Evolutionary conservation across 2,797 vertebrate genomes (phyloP), one percentile per base, ranked within the genome.

Genomic region (Loris lydekkerianus): DNA sequence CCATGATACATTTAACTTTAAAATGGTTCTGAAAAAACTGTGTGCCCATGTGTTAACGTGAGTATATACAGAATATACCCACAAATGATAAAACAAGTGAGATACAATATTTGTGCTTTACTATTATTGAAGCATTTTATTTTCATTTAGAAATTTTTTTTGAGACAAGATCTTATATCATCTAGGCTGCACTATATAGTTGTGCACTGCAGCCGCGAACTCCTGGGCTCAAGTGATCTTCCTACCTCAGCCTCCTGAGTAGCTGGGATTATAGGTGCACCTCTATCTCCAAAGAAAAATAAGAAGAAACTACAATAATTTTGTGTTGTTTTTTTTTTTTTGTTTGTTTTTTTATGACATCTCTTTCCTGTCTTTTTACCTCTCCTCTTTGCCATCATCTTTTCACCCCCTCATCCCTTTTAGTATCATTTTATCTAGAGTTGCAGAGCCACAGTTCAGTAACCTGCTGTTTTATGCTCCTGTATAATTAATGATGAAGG

Each of bases 401-500:
- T 25, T 61, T 80, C 61, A 70, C 8, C 23, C 20, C 34, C 27
- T 20, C 18, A 61, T 31, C 60, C 25, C 37, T 65, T 37, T 78
- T n/a, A 18, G 25, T 18, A 56, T 46, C 43, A 37, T 90, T 86
- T 92, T 90, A 56, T 6, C 46, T 87, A 29, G 91, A 89, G 43
- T 85, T 90, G 14, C 25, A 78, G 17, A 85, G n/a, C 82, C 60
- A 67, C 23, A 11, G 18, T 72, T 95, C 27, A 91, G 31, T 46
- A 93, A 69, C 56, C 63, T 40, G 56, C 27, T 21, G 4, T 72
- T 67, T 86, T 85, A 77, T 85, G 90, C 86, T 94, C 60, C 7
- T n/a, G 0, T 72, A 18, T 84, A 80, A n/a, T 69, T 97, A 76
- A 29, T 63, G 25, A n/a, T 63, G 21, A 95, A 92, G n/a, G 65